A percentile compares a stretch with the other conserved stretches of the same genome.
Evolutionary conservation across 2,888 invertebrate species (phyloP).

Genomic region (Tricholauxania praeusta): DNA sequence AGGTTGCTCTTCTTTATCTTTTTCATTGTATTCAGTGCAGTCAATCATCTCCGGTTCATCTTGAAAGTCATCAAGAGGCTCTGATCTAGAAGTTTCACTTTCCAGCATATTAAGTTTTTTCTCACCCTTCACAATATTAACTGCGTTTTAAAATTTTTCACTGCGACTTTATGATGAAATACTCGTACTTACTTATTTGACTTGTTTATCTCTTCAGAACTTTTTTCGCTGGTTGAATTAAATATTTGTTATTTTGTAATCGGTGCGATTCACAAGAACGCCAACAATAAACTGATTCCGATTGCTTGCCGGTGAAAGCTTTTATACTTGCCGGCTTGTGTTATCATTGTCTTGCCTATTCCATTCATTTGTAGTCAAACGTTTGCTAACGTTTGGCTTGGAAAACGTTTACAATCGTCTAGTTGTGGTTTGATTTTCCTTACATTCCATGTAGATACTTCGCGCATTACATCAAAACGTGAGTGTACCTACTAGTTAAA

Average conservation of each 20-base stretch:
- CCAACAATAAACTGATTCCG: slow-evolving; percentile 49
- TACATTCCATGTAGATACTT: too few species aligned
- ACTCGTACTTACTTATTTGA: slow-evolving; percentile 7
- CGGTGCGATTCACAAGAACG: background rate
- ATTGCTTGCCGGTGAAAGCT: slow-evolving; percentile 51
- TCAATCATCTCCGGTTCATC: slow-evolving; percentile 44
- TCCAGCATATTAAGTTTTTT: slow-evolving; percentile 47
- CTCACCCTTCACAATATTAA: background rate
- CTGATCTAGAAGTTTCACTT: slow-evolving; percentile 34
- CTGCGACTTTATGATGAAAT: background rate
- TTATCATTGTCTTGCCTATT: slow-evolving; percentile 39
- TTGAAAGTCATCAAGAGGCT: slow-evolving; percentile 21
- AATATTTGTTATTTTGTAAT: background rate
- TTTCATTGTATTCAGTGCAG: slow-evolving; percentile 35
- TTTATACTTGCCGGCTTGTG: slow-evolving; percentile 50
- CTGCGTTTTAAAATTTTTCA: slow-evolving; percentile 19
- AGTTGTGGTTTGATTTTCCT: background rate
- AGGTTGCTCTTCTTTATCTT: slow-evolving; percentile 40
- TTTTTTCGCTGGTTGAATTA: background rate
- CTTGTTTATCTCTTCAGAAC: background rate
- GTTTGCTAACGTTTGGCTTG: slow-evolving; percentile 7
- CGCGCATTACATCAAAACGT: too few species aligned
- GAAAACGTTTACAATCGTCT: slow-evolving; percentile 23
- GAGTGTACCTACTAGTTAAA: too few species aligned
- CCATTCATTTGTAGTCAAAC: background rate